Base-by-base conservation (phyloP, 2,113 vertebrate genomes). In the Archocentrus centrarchus region DNA sequence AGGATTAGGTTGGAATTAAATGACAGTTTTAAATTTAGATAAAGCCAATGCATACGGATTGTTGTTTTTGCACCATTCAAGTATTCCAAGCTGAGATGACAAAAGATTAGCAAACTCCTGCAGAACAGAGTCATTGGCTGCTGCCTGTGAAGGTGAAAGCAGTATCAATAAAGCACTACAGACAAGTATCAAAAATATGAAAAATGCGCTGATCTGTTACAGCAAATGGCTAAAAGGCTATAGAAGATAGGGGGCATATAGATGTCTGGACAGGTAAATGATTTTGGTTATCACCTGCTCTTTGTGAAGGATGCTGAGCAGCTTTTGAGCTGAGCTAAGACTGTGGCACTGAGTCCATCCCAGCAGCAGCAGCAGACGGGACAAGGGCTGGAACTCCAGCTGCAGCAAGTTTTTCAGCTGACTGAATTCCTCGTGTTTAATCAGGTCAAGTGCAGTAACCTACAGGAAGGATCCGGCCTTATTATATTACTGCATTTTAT, bases 331-430 rank as follows among this genome's bases (percentile, higher is more conserved):
- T 0, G 98, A 97, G 62, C 93, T 95, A 27, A 98, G 91, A 70
- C 97, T 98, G 89, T 96, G 96, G 87, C 98, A 99, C 53, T 98
- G 96, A 79, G 95, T 97, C 98, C 98, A 99, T 61, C 98, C 98
- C 64, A 99, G 94, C 66, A 99, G 96, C 73, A 99, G 90, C 15
- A 99, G 94, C 37, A 99, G 97, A 17, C 97, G 97, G 27, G 97
- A 95, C 70, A 99, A 94, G 3, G 98, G 97, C 76, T 89, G 96
- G 87, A 99, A 99, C 94, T 99, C 98, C 86, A 92, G 92, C 62
- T 79, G 95, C 59, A 99, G 86, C 15, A 99, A 94, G 41, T 75
- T 84, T 68, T 89, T 94, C 66, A 99, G 95, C 81, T 93, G 92
- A 0, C 86, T 91, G 78, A 98, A 99, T 77, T 99, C 97, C 93